phyloP scores from a whole-genome alignment of 2,888 invertebrate species.

The Lamproptera curius region DNA sequence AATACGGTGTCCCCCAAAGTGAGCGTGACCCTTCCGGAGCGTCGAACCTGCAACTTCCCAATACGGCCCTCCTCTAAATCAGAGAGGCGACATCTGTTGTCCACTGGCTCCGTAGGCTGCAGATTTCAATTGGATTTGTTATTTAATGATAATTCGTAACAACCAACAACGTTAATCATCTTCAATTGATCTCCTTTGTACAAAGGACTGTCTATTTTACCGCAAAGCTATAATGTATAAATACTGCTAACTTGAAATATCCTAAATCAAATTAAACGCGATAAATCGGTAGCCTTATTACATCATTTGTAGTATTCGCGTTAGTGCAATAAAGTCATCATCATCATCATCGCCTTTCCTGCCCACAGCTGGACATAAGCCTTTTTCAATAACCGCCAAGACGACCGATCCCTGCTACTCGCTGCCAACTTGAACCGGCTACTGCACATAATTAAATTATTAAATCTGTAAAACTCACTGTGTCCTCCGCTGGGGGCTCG shows the following conservation, averaged over 20 bases:
- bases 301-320: neutral
- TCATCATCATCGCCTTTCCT: too few species aligned
- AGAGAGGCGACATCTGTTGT: conserved; percentile 53
- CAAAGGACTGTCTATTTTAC: neutral
- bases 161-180: neutral
- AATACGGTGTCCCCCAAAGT: conserved; percentile 75
- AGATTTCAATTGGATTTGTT: neutral
- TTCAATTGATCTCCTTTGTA: neutral
- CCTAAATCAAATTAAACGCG: too few species aligned
- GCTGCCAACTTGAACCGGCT: too few species aligned
- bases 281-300: neutral
- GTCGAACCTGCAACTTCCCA: conserved; percentile 76
- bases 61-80: conserved; percentile 78
- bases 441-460: too few species aligned
- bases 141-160: too few species aligned
- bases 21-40: conserved; percentile 77
- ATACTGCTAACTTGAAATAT: too few species aligned
- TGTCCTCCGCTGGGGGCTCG: conserved; percentile 37
- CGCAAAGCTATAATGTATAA: too few species aligned
- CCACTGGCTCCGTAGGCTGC: conserved; percentile 24
- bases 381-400: too few species aligned
- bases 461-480: too few species aligned
- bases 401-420: too few species aligned
- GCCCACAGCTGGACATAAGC: too few species aligned
- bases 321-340: neutral